phyloP scores from a whole-genome alignment of 1,140 invertebrate genomes.

The Bombus pascuorum region DNA sequence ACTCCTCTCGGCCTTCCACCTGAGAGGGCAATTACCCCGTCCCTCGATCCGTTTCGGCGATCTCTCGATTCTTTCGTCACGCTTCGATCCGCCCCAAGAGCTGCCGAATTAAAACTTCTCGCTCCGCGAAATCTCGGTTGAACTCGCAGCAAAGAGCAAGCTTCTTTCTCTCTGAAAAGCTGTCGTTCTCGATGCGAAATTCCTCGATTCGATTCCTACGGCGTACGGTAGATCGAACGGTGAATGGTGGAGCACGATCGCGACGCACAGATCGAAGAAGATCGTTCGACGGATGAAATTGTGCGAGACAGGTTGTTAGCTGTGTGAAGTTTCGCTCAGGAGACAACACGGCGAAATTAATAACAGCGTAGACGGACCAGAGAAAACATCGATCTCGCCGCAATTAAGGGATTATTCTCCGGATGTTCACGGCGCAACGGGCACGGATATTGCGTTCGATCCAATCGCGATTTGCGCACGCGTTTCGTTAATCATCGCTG shows the following conservation, averaged over 20 bases:
- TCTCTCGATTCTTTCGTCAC: constrained; percentile 32
- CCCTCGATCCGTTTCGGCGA: constrained; percentile 9
- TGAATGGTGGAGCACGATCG: neutral
- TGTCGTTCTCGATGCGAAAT: no score
- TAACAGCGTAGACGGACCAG: neutral
- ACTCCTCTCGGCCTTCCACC: constrained; percentile 12
- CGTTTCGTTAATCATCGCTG: constrained; percentile 42
- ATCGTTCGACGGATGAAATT: neutral
- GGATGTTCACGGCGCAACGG: neutral
- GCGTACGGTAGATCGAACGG: neutral
- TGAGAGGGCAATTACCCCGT: constrained; percentile 22
- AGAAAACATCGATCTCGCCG: constrained; percentile 33
- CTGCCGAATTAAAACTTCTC: constrained; percentile 19
- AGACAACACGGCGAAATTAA: constrained; percentile 14
- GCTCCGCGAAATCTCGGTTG: neutral
- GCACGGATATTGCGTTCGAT: constrained; percentile 39
- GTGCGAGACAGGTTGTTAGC: neutral
- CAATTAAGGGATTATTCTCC: constrained; percentile 40
- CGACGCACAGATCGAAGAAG: neutral
- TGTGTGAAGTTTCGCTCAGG: neutral
- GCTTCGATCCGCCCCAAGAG: neutral
- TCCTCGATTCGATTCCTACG: no score
- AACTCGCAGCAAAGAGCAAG: neutral
- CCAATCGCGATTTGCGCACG: constrained; percentile 30
- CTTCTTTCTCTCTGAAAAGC: no score